Conservation (phyloP, 2,797 vertebrate species). For the Gymnothorax javanicus region DNA sequence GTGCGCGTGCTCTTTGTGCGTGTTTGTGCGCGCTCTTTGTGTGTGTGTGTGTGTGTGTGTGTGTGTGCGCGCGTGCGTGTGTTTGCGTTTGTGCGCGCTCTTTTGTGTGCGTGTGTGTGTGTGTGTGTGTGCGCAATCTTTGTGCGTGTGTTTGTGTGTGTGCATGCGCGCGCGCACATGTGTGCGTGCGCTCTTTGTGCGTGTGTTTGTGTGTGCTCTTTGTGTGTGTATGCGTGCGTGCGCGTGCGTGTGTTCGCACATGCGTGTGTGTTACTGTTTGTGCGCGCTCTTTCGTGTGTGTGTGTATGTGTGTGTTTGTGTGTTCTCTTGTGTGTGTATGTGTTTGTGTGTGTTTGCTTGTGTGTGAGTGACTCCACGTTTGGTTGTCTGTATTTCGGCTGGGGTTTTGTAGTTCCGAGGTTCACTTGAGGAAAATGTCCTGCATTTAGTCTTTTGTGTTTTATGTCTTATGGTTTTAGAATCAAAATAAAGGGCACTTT, state of each 20-base stretch:
- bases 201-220: slow-evolving; percentile 62
- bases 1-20: slow-evolving; percentile 51
- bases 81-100: too few species aligned
- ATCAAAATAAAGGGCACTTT: neutral
- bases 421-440: neutral
- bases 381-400: too few species aligned
- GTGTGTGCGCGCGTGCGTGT: slow-evolving; percentile 20
- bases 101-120: slow-evolving; percentile 65
- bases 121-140: slow-evolving; percentile 64
- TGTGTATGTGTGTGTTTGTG: too few species aligned
- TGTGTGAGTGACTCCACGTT: too few species aligned
- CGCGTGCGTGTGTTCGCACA: too few species aligned
- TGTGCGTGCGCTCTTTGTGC: slow-evolving; percentile 61
- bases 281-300: too few species aligned
- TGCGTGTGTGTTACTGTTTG: too few species aligned
- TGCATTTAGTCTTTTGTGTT: too few species aligned
- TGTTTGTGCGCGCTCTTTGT: slow-evolving; percentile 47
- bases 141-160: too few species aligned
- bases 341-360: too few species aligned
- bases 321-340: too few species aligned
- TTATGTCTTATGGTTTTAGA: neutral
- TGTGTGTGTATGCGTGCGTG: slow-evolving; percentile 62
- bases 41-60: slow-evolving; percentile 13
- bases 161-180: too few species aligned
- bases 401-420: neutral